phyloP scores from a whole-genome alignment of 2,113 vertebrate genomes.

The Scomber japonicus region DNA sequence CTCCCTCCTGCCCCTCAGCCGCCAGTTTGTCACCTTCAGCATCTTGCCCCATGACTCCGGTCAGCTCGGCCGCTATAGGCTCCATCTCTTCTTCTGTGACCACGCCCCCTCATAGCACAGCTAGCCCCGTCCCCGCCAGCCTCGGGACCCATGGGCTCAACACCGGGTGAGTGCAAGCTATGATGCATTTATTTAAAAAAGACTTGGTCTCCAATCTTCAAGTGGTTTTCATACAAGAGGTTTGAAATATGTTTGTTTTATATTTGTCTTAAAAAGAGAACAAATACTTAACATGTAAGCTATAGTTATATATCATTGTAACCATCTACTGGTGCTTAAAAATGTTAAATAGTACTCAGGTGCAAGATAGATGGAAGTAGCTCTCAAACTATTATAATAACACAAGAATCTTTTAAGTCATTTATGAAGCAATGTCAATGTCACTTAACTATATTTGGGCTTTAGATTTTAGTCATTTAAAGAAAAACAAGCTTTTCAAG shows the following conservation, averaged over 20 bases:
- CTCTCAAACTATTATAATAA: no score
- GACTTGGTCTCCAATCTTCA: neutral
- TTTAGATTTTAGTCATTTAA: neutral
- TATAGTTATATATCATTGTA: no score
- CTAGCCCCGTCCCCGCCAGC: constrained; percentile 88
- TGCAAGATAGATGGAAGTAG: no score
- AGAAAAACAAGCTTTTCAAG: no score
- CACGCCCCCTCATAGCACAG: constrained; percentile 88
- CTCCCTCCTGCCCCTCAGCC: constrained; percentile 77
- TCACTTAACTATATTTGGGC: neutral
- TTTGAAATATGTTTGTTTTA: no score
- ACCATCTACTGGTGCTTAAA: no score
- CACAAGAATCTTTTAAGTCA: no score
- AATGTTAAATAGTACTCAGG: no score
- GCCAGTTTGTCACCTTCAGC: constrained; percentile 87
- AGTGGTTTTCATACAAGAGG: neutral
- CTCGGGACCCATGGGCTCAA: constrained; percentile 86
- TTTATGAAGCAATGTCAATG: neutral
- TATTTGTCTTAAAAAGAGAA: no score
- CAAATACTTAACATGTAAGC: no score
- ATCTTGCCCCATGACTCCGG: constrained; percentile 86
- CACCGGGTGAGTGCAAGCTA: constrained; percentile 85
- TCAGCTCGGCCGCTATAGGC: constrained; percentile 83
- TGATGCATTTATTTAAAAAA: no score
- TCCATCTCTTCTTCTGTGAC: constrained; percentile 87